A percentile compares a stretch with the other conserved stretches of the same genome.
Conservation (phyloP, 1,140 invertebrate genomes). For the Ostrea denselamellosa region DNA sequence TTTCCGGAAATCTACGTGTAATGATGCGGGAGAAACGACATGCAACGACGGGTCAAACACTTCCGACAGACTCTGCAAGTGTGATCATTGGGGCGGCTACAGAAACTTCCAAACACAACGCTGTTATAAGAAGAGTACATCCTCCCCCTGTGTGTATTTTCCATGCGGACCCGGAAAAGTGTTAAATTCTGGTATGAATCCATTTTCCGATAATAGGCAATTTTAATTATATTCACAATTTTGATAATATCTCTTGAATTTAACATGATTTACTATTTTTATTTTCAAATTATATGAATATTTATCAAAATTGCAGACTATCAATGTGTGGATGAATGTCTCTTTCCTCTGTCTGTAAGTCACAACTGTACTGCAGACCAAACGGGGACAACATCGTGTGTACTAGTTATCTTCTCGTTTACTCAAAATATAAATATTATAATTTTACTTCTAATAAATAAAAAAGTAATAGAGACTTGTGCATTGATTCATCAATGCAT, state of each 20-base stretch:
- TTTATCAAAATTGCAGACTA: not conserved
- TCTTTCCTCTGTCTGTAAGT: not conserved
- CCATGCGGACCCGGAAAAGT: not conserved
- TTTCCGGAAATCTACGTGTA: not conserved
- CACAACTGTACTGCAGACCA: not conserved
- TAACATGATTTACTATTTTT: not conserved
- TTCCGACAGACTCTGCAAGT: not conserved
- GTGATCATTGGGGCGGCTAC: not conserved
- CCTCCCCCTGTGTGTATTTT: not conserved
- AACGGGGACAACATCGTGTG: not conserved
- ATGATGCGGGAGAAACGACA: not conserved
- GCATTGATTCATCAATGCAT: too few relatives aligned
- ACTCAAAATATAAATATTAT: not conserved
- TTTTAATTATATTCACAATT: too few relatives aligned
- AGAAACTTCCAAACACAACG: not conserved
- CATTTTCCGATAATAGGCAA: not conserved
- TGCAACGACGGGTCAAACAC: not conserved
- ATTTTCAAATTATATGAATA: not conserved
- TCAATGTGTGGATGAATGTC: not conserved
- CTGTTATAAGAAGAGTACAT: not conserved
- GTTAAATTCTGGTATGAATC: not conserved
- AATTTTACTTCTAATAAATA: too few relatives aligned
- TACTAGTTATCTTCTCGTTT: not conserved
- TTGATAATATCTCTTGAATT: too few relatives aligned
- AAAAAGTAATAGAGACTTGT: too few relatives aligned